A percentile compares a stretch with the other conserved stretches of the same genome.
These are phyloP conservation scores for Drosophila algonquin DNA, from an alignment of 2,888 invertebrate genomes.

Conservation along the genomic window DNA sequence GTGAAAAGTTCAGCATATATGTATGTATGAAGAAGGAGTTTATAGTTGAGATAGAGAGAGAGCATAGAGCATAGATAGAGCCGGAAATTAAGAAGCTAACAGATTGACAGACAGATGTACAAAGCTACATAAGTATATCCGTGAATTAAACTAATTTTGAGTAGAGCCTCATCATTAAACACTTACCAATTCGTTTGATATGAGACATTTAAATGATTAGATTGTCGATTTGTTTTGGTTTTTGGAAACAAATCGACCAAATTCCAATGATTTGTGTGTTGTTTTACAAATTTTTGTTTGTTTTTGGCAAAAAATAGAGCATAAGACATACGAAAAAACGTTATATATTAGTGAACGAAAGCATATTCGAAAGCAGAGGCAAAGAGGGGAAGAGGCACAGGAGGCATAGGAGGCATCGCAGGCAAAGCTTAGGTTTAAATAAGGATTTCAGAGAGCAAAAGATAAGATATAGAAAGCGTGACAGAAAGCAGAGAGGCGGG, in stretches of 20 bases:
- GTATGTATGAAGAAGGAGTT: slow-evolving; percentile 13
- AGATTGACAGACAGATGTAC: slow-evolving; percentile 1
- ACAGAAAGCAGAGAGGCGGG: slow-evolving; percentile 26
- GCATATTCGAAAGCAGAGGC: slow-evolving; percentile 48
- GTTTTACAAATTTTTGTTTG: slow-evolving; percentile 48
- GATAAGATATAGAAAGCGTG: slow-evolving; percentile 29
- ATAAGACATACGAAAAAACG: slow-evolving; percentile 62
- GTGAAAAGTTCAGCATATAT: slow-evolving; percentile 29
- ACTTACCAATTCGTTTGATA: slow-evolving; percentile 70
- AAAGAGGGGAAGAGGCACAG: slow-evolving; percentile 13
- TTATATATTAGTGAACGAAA: slow-evolving; percentile 65
- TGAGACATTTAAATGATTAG: slow-evolving; percentile 46
- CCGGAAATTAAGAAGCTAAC: slow-evolving; percentile 14
- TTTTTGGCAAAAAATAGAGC: slow-evolving; percentile 62
- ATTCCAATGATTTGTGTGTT: slow-evolving; percentile 64
- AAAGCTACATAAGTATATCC: slow-evolving; percentile 16
- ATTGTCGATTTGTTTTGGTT: slow-evolving; percentile 47
- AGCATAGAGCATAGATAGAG: neutral
- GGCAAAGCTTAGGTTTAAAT: slow-evolving; percentile 10
- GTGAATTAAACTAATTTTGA: slow-evolving; percentile 29
- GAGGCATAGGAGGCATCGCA: too few species aligned
- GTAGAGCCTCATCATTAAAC: slow-evolving; percentile 54
- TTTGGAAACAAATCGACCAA: slow-evolving; percentile 63
- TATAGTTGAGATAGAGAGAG: slow-evolving; percentile 15
- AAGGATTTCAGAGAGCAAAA: slow-evolving; percentile 17